phyloP scores from a whole-genome alignment of 1,140 invertebrate species.

The Venturia canescens region DNA sequence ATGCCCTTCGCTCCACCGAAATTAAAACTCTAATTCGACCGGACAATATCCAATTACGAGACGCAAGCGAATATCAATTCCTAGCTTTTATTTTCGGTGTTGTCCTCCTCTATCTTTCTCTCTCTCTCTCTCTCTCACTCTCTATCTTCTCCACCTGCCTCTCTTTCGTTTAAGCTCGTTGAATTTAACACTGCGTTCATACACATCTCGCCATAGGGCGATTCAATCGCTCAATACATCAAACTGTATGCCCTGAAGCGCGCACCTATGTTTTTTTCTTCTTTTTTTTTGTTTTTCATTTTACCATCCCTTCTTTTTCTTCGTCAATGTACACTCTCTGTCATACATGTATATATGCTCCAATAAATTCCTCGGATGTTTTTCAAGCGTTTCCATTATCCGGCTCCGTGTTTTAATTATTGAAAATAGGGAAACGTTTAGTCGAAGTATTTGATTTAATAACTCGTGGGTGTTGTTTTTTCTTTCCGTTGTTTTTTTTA shows the following conservation, averaged over 20 bases:
- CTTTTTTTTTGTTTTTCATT: not conserved
- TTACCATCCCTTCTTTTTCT: not conserved
- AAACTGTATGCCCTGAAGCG: conserved; percentile 4
- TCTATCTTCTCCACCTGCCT: not conserved
- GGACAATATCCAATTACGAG: conserved; percentile 75
- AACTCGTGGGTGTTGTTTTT: not conserved
- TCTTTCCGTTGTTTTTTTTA: too few relatives aligned
- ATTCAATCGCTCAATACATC: not conserved
- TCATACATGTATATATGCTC: not conserved
- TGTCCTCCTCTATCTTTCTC: not conserved
- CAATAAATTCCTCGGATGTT: not conserved
- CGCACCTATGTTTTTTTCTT: not conserved
- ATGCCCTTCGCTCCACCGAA: conserved; percentile 65
- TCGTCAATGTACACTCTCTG: not conserved
- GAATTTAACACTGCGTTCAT: not conserved
- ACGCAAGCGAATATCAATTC: conserved; percentile 69
- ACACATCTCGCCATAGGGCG: not conserved
- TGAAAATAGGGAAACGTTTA: not conserved
- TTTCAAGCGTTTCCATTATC: not conserved
- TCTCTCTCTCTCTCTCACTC: not conserved
- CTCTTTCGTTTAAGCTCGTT: not conserved
- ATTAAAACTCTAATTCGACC: conserved; percentile 75
- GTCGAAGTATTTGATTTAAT: not conserved
- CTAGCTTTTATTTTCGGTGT: conserved; percentile 65
- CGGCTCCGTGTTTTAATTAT: not conserved